Conservation (phyloP, 2,888 invertebrate genomes). For the Hirtodrosophila cameraria region DNA sequence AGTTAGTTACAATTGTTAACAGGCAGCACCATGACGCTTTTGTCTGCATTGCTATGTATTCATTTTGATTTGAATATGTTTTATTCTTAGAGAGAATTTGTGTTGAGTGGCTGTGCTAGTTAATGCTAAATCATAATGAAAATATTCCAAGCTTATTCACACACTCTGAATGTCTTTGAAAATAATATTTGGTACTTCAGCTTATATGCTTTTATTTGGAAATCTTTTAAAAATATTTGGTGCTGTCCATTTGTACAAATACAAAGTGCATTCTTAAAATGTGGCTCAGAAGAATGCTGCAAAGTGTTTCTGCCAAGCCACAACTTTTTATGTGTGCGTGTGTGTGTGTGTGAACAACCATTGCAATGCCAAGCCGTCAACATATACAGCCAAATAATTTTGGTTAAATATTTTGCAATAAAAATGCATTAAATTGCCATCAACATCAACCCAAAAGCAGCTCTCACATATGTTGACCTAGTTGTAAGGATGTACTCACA, state of each 20-base stretch:
- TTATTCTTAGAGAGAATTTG: background rate
- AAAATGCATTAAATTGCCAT: conserved; percentile 54
- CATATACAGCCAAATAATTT: conserved; percentile 53
- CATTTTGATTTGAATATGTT: background rate
- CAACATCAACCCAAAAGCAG: conserved; percentile 17
- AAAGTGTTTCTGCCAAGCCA: conserved; percentile 12
- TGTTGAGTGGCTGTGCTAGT: background rate
- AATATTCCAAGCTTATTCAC: background rate
- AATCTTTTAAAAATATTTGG: background rate
- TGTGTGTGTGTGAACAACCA: conserved; percentile 3
- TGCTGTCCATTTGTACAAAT: background rate
- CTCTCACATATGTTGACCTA: conserved; percentile 40
- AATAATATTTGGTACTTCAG: background rate
- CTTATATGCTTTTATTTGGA: background rate
- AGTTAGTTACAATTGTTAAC: conserved; percentile 1
- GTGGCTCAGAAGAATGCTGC: conserved; percentile 5
- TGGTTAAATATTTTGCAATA: conserved; percentile 51
- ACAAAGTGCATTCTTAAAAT: conserved; percentile 15
- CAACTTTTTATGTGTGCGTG: background rate
- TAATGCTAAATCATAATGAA: background rate
- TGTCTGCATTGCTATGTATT: background rate
- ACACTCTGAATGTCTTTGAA: background rate
- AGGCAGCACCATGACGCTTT: background rate
- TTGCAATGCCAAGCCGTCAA: conserved; percentile 32
- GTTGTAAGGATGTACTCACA: conserved; percentile 25